Percentiles rank a stretch among this genome's conserved stretches.
Conservation (phyloP, 1,140 invertebrate species). For the Trichomalopsis sarcophagae region DNA sequence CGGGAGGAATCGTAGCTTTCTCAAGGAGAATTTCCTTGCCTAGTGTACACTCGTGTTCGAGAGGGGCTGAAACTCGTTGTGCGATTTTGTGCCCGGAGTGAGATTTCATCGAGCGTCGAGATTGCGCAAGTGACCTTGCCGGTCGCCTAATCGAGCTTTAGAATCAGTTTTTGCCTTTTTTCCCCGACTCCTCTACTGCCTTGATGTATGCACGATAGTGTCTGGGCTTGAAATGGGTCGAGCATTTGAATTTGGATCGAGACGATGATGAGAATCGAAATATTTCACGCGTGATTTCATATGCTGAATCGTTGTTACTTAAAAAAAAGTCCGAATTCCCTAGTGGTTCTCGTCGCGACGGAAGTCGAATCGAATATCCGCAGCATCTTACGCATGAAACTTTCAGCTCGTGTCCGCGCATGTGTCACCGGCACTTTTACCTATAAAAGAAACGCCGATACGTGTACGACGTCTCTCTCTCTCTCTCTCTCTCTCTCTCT, state of each 20-base stretch:
- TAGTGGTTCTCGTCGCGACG: background rate
- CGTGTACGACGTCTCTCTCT: background rate
- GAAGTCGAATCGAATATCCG: background rate
- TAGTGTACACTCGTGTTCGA: background rate
- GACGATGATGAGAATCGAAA: no score
- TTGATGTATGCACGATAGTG: no score
- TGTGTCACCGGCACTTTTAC: background rate
- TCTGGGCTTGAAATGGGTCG: no score
- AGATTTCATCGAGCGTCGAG: constrained; percentile 33
- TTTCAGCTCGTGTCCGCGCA: background rate
- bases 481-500: no score
- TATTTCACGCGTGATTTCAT: background rate
- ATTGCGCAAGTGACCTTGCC: constrained; percentile 16
- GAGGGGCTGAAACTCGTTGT: constrained; percentile 14
- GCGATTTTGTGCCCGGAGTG: constrained; percentile 6
- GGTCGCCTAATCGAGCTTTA: constrained; percentile 20
- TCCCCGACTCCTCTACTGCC: background rate
- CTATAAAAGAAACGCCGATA: background rate
- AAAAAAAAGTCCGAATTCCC: no score
- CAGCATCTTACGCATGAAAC: background rate
- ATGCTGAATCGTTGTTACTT: background rate
- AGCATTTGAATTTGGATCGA: no score
- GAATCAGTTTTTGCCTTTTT: background rate
- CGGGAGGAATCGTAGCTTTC: background rate
- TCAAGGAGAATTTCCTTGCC: background rate